These are phyloP conservation scores for Lysiphlebus fabarum DNA, from an alignment of 1,140 invertebrate genomes.

Conservation along the genomic window DNA sequence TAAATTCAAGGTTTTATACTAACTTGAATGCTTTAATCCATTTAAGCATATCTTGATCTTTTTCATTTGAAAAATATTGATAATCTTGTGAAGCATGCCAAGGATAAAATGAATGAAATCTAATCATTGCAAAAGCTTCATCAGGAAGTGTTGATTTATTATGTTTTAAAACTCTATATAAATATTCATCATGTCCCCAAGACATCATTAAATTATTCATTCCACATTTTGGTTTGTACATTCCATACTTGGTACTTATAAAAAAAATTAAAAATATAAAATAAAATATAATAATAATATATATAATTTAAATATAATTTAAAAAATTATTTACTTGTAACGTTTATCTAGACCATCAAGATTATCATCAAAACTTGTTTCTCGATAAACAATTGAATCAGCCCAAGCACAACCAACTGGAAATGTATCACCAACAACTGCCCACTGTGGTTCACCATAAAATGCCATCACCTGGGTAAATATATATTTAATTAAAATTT, in stretches of 20 bases:
- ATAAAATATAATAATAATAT: not conserved
- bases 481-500: not conserved
- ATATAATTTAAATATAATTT: slow-evolving; percentile 8
- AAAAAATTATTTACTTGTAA: slow-evolving; percentile 68
- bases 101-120: slow-evolving; percentile 93
- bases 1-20: too few species aligned
- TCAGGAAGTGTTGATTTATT: slow-evolving; percentile 80
- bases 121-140: slow-evolving; percentile 75
- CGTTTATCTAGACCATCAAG: slow-evolving; percentile 75
- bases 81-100: slow-evolving; percentile 89
- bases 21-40: slow-evolving; percentile 89
- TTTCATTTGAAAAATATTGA: slow-evolving; percentile 68
- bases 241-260: slow-evolving; percentile 79
- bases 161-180: slow-evolving; percentile 81
- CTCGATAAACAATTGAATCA: slow-evolving; percentile 84
- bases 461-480: slow-evolving; percentile 84
- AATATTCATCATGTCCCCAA: slow-evolving; percentile 96
- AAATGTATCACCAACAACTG: slow-evolving; percentile 94
- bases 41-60: slow-evolving; percentile 73
- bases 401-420: slow-evolving; percentile 87
- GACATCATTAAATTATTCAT: slow-evolving; percentile 86
- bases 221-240: slow-evolving; percentile 87
- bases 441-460: slow-evolving; percentile 91
- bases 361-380: slow-evolving; percentile 78
- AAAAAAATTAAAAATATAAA: too few species aligned